Base-by-base conservation (phyloP, 2,797 vertebrate genomes). In the Protosalanx chinensis region DNA sequence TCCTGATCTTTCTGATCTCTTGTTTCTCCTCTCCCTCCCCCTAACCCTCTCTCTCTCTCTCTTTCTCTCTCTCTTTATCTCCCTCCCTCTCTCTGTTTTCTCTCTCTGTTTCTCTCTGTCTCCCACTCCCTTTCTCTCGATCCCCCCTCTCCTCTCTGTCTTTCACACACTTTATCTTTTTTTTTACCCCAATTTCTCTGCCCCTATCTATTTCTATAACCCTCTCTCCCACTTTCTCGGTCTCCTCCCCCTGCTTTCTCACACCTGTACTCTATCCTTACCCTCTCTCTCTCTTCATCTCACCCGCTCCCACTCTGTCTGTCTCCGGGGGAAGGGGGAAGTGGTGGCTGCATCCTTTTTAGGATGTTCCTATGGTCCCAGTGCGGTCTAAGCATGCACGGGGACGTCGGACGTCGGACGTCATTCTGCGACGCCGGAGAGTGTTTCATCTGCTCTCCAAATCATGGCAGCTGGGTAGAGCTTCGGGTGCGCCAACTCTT, bases 401-500 rank as follows among this genome's bases (percentile, higher is more conserved):
- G n/a, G n/a, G n/a, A n/a, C n/a, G n/a, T n/a, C 82, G 75, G 23
- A 84, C 74, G 81, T 84, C 73, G 30, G 91, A 83, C 80, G 79
- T 69, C 77, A 76, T 82, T 87, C 85, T 82, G 37, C 87, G 64
- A 53, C 2, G 16, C 80, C 74, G 78, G 82, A 74, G 85, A 79
- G 53, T 60, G 41, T 88, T 91, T 93, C n/a, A 58, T 91, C 88
- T 89, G 70, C 80, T 90, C 30, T 10, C 83, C 74, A 67, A 87
- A 18, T 74, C 59, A 75, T 70, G 84, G 91, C 89, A 91, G 90
- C 89, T 93, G 90, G 89, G 77, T 76, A 76, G 15, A 88, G 89
- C 70, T 78, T 81, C 56, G 41, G 69, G 56, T 57, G 16, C 27
- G 64, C 66, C 70, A 72, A 71, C 80, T 85, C 79, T 76, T 81